These are phyloP conservation scores for Dromiciops gliroides DNA, from an alignment of 2,113 vertebrate species.

Conservation along the genomic window DNA sequence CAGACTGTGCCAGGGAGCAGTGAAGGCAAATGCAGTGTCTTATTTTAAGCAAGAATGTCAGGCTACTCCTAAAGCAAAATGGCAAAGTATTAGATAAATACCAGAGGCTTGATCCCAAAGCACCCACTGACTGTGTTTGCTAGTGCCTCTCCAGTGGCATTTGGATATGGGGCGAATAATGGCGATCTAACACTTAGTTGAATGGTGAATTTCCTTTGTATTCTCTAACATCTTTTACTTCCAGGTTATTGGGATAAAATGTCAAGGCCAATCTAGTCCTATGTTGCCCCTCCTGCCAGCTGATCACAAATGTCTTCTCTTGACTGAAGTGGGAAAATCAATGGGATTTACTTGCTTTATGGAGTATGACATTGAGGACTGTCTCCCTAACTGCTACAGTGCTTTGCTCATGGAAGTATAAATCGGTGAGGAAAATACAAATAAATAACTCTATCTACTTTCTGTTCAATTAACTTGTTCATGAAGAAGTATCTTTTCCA, in stretches of 20 bases:
- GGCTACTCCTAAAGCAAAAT: background rate
- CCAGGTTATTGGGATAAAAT: background rate
- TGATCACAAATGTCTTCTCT: conserved; percentile 13
- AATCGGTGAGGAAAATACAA: background rate
- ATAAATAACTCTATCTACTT: background rate
- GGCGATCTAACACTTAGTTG: background rate
- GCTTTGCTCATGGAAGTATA: conserved; percentile 41
- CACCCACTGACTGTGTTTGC: background rate
- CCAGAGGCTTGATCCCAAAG: background rate
- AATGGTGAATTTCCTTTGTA: background rate
- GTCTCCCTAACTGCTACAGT: conserved; percentile 3
- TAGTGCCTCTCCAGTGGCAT: background rate
- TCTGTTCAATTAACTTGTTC: conserved; percentile 9
- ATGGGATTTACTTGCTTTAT: conserved; percentile 60
- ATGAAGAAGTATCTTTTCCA: background rate
- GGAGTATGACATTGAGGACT: conserved; percentile 42
- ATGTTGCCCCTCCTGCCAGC: background rate
- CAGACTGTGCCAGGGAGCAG: background rate
- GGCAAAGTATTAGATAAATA: background rate
- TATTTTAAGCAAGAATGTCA: background rate
- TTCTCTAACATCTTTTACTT: background rate
- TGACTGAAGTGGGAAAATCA: conserved; percentile 31
- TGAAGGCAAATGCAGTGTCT: background rate
- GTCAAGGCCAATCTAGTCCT: background rate
- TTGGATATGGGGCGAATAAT: background rate